phyloP scores from a whole-genome alignment of 2,888 invertebrate genomes.

The Philonicus albiceps region DNA sequence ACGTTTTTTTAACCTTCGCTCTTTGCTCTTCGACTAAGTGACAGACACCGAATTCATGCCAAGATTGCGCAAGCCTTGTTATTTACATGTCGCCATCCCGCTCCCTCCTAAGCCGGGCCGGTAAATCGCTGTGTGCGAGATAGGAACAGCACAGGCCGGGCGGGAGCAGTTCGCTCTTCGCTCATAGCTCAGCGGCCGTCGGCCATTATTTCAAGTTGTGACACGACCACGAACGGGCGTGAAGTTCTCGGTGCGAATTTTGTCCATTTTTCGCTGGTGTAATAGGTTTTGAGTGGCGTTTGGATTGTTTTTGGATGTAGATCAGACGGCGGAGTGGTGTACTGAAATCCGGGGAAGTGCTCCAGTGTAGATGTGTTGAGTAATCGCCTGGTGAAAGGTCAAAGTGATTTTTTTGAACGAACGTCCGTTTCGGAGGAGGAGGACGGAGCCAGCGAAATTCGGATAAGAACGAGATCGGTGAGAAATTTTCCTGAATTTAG shows the following conservation, averaged over 20 bases:
- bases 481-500: neutral
- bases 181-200: slow-evolving; percentile 23
- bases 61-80: slow-evolving; percentile 47
- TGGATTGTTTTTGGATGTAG: neutral
- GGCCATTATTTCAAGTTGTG: slow-evolving; percentile 46
- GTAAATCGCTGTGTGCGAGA: neutral
- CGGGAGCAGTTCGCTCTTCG: neutral
- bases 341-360: neutral
- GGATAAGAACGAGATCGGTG: slow-evolving; percentile 1
- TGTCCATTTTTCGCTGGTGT: neutral
- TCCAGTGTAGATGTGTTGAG: neutral
- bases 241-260: slow-evolving; percentile 26
- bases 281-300: neutral
- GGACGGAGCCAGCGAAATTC: slow-evolving; percentile 4
- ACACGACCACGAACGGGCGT: slow-evolving; percentile 47
- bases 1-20: neutral
- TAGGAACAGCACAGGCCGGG: neutral
- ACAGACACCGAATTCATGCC: neutral
- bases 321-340: neutral
- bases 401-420: neutral
- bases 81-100: slow-evolving; percentile 44
- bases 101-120: neutral
- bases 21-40: neutral
- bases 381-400: slow-evolving; percentile 23
- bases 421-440: neutral